A percentile compares a stretch with the other conserved stretches of the same genome.
These are phyloP conservation scores for Ostrea denselamellosa DNA, from an alignment of 1,140 invertebrate genomes.

Conservation along the genomic window DNA sequence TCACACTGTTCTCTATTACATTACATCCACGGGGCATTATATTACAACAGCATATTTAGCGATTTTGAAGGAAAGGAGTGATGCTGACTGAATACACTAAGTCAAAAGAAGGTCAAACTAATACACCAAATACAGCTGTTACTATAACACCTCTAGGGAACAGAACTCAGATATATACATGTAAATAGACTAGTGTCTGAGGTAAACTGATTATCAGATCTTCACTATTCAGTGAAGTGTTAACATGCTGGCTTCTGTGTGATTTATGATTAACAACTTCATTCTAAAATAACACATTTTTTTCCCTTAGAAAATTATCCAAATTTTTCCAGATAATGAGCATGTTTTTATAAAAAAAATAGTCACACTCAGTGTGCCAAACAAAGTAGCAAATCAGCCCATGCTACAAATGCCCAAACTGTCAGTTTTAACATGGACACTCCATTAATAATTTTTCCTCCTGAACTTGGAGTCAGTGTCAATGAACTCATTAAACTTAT, in stretches of 20 bases:
- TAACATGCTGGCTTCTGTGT: too few relatives aligned
- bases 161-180: not conserved
- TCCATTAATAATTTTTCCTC: not conserved
- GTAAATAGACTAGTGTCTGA: not conserved
- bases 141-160: constrained; percentile 7
- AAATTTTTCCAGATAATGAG: too few relatives aligned
- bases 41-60: not conserved
- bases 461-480: constrained; percentile 14
- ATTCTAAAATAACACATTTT: too few relatives aligned
- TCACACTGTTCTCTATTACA: not conserved
- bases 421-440: constrained; percentile 24
- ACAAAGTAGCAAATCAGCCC: not conserved
- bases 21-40: constrained; percentile 12
- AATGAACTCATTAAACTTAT: constrained; percentile 21
- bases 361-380: not conserved
- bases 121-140: not conserved
- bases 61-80: constrained; percentile 9
- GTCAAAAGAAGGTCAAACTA: constrained; percentile 29
- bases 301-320: too few relatives aligned
- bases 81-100: constrained; percentile 22
- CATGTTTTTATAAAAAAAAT: too few relatives aligned
- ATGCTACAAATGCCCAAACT: not conserved
- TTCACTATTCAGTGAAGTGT: too few relatives aligned
- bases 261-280: too few relatives aligned
- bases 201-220: too few relatives aligned